Evolutionary conservation across 2,888 invertebrate genomes (phyloP).

Genomic region (Chrysina gloriosa): DNA sequence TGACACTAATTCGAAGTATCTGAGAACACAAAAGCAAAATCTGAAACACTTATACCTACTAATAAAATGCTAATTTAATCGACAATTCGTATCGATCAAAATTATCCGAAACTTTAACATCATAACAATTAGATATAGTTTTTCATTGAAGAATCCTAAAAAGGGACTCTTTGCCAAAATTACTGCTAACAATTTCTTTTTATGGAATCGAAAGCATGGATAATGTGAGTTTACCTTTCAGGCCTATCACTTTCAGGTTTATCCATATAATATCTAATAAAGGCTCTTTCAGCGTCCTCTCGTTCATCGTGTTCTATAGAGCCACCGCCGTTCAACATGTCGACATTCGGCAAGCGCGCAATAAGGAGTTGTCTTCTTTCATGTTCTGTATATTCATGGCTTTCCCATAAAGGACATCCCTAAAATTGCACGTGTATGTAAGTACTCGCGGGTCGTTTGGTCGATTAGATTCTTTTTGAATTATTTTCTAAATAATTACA

Average conservation of each 20-base stretch:
- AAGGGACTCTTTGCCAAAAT: too few species aligned
- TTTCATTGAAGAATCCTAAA: too few species aligned
- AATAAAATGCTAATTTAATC: too few species aligned
- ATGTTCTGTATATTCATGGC: conserved; percentile 87
- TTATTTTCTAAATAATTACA: too few species aligned
- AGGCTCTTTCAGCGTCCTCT: conserved; percentile 92
- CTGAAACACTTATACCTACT: conserved; percentile 54
- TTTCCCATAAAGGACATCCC: conserved; percentile 81
- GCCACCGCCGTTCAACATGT: conserved; percentile 90
- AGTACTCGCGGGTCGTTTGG: too few species aligned
- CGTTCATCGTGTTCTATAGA: conserved; percentile 85
- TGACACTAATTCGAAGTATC: conserved; percentile 83
- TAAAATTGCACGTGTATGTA: conserved; percentile 58
- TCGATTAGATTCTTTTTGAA: too few species aligned
- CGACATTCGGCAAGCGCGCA: conserved; percentile 87
- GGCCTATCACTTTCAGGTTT: conserved; percentile 86
- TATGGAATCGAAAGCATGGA: too few species aligned
- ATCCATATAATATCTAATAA: conserved; percentile 92
- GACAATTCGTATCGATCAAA: background rate
- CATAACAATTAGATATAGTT: too few species aligned
- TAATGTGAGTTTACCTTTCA: conserved; percentile 70
- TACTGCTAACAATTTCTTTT: too few species aligned
- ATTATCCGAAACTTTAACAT: background rate
- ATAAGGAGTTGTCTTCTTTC: conserved; percentile 88
- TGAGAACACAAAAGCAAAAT: conserved; percentile 57